A percentile compares a stretch with the other conserved stretches of the same genome.
Evolutionary conservation across 2,888 invertebrate genomes (phyloP).

Genomic region (Chymomyza procnemis): DNA sequence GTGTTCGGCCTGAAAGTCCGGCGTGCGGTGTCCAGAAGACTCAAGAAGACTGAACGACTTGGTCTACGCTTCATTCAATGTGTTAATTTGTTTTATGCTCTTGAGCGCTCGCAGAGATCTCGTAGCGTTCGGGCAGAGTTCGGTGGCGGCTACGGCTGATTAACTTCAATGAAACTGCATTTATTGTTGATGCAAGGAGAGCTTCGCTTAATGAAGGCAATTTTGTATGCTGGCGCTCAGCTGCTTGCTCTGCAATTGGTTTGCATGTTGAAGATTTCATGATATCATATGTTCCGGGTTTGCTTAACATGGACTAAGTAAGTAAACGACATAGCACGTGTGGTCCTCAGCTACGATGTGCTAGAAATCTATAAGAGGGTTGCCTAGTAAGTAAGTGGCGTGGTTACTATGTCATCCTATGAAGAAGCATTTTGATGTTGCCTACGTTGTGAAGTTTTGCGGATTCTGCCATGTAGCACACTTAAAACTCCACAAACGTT

Average conservation of each 20-base stretch:
- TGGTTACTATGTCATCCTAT: too few species aligned
- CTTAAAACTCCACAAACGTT: too few species aligned
- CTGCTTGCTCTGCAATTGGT: background rate
- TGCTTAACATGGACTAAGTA: background rate
- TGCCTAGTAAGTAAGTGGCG: too few species aligned
- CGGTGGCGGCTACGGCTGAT: slow-evolving; percentile 42
- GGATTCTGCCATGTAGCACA: too few species aligned
- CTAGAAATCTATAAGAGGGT: too few species aligned
- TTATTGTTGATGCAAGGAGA: slow-evolving; percentile 62
- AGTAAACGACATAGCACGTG: background rate
- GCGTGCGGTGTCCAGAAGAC: too few species aligned
- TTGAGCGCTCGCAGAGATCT: background rate
- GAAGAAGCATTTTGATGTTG: too few species aligned
- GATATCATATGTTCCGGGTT: background rate
- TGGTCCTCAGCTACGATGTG: background rate
- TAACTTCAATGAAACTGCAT: slow-evolving; percentile 70
- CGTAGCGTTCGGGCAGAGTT: background rate
- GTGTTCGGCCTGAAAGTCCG: background rate
- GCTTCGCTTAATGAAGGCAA: slow-evolving; percentile 57
- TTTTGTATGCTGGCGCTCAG: slow-evolving; percentile 2
- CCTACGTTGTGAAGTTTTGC: too few species aligned
- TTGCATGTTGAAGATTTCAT: background rate
- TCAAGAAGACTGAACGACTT: background rate
- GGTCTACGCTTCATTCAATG: slow-evolving; percentile 52
- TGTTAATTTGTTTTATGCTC: slow-evolving; percentile 44